Base-by-base conservation (phyloP, 1,140 invertebrate genomes). In the Nebria ingens region DNA sequence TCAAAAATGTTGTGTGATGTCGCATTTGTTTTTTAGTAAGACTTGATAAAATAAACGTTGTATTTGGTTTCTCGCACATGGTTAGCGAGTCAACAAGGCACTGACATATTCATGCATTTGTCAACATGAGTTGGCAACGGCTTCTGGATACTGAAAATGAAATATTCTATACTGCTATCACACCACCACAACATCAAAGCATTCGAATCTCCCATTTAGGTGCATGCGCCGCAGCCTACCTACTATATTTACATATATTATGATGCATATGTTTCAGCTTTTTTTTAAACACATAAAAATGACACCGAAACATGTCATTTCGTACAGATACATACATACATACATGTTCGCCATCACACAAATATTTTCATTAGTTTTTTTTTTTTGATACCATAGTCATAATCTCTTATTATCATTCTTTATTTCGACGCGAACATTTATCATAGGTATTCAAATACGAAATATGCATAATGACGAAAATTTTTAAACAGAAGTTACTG, bases 81-180 rank as follows among this genome's bases (percentile, higher is more conserved):
- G 40, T 45, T 45, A 45, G 40, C 40, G 40, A 45, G 40, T 45
- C 40, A 45, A 45, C 40, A 45, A 45, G 40, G 6, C 40, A 45
- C 40, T 45, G 40, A 45, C 40, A 45, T 45, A 45, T 45, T 45
- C 40, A 45, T 45, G 17, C 40, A 45, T 45, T 45, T 45, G 40
- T 45, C 40, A 45, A 4, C 40, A 45, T 4, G 9, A 45, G 6
- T 45, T 45, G 40, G 6, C 40, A 45, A 45, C 40, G 15, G 40
- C 17, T 45, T n/a, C n/a, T 34, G 25, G 25, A 34, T 34, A 34
- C 25, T 17, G 40, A 45, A n/a, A n/a, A 6, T 17, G 40, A 45
- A 45, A 45, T 45, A 45, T 45, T 45, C 40, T 17, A 6, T 4
- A n/a, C n/a, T n/a, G 15, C 40, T 45, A 45, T 45, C 40, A 45